Percentiles rank a stretch among this genome's conserved stretches.
Evolutionary conservation across 2,113 vertebrate species (phyloP).

Genomic region (Chaetops frenatus): DNA sequence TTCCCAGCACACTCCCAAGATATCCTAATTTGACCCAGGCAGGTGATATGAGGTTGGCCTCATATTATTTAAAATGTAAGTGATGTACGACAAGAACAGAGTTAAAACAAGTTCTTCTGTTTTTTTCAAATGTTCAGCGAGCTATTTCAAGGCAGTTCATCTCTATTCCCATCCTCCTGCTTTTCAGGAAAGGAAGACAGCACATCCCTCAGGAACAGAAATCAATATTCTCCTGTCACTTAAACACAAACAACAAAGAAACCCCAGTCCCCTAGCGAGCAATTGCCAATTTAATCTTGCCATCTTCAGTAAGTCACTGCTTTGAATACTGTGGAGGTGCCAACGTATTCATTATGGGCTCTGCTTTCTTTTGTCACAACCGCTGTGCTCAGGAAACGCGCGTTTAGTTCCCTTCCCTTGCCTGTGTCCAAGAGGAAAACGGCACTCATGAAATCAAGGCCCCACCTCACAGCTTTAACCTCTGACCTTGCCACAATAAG

Average conservation of each 20-base stretch:
- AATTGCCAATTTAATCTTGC: slow-evolving; percentile 5
- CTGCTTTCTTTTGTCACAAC: slow-evolving; percentile 1
- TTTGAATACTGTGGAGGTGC: neutral
- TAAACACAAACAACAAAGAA: slow-evolving; percentile 24
- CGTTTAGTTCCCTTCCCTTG: neutral
- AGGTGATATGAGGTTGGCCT: neutral
- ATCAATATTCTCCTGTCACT: slow-evolving; percentile 29
- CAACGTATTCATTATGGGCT: neutral
- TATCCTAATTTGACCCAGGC: neutral
- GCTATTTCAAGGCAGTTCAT: neutral
- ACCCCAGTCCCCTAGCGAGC: neutral
- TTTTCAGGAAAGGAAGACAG: slow-evolving; percentile 24
- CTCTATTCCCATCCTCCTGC: neutral
- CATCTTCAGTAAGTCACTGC: neutral
- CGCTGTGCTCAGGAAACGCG: neutral
- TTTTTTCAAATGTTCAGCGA: neutral
- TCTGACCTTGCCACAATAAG: neutral
- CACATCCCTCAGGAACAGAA: slow-evolving; percentile 10
- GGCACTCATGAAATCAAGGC: neutral
- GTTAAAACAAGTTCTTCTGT: neutral
- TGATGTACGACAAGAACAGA: neutral
- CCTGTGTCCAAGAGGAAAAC: neutral
- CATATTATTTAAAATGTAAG: neutral
- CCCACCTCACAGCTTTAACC: neutral
- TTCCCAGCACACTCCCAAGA: neutral